phyloP scores from a whole-genome alignment of 2,113 vertebrate genomes.

The Morone chrysops region DNA sequence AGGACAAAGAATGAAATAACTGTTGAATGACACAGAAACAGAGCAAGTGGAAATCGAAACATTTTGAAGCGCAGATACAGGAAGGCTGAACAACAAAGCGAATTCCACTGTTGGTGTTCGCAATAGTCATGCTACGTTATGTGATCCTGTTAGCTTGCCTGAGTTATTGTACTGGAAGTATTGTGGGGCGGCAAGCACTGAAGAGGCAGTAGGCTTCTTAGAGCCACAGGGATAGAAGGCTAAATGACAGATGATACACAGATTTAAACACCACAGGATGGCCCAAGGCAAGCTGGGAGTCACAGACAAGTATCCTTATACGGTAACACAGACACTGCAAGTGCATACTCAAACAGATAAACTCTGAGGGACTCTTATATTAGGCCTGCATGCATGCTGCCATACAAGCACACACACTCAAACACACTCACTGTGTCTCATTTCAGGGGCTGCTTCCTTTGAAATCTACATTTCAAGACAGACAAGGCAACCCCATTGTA shows the following conservation, averaged over 20 bases:
- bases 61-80: conserved; percentile 37
- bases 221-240: conserved; percentile 60
- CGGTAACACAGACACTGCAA: conserved; percentile 42
- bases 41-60: conserved; percentile 24
- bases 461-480: not conserved
- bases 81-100: conserved; percentile 50
- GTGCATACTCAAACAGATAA: conserved; percentile 52
- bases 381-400: conserved; percentile 33
- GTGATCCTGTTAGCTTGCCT: conserved; percentile 70
- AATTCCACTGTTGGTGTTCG: conserved; percentile 56
- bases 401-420: conserved; percentile 3
- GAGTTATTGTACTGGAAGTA: conserved; percentile 67
- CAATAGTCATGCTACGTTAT: conserved; percentile 63
- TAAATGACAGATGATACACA: conserved; percentile 77
- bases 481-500: not conserved
- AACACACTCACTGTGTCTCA: conserved; percentile 12
- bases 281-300: conserved; percentile 72
- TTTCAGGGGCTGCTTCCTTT: conserved; percentile 41
- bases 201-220: conserved; percentile 57
- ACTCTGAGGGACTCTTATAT: conserved; percentile 45
- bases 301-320: conserved; percentile 61
- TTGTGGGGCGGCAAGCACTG: conserved; percentile 43
- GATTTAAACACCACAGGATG: conserved; percentile 75
- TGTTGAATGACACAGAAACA: conserved; percentile 11
- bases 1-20: conserved; percentile 3